phyloP scores from a whole-genome alignment of 2,797 vertebrate species.

The Sebastes jordani region DNA sequence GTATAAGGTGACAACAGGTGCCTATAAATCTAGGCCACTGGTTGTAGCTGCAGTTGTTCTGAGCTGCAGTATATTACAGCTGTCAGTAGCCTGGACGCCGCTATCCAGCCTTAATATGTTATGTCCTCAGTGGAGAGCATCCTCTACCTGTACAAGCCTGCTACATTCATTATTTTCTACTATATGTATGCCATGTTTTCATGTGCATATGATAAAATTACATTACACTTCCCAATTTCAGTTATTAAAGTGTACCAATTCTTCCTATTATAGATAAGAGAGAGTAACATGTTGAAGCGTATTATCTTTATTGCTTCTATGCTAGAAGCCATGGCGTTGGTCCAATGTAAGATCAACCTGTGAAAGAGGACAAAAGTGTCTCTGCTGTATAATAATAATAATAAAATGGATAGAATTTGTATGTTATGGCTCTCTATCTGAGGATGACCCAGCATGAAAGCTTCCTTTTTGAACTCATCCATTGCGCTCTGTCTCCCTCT shows the following conservation, averaged over 20 bases:
- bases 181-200: neutral
- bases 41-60: constrained; percentile 31
- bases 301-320: neutral
- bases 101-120: neutral
- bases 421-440: neutral
- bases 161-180: neutral
- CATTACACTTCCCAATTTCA: neutral
- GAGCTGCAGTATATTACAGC: constrained; percentile 38
- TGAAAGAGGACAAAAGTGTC: neutral
- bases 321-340: neutral
- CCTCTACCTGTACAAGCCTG: neutral
- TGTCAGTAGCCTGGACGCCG: constrained; percentile 16
- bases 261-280: neutral
- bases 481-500: constrained; percentile 61
- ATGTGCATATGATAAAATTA: neutral
- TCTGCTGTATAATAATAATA: neutral
- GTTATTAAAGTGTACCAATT: neutral
- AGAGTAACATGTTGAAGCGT: neutral
- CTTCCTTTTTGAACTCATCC: neutral
- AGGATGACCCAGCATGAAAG: neutral
- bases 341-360: neutral
- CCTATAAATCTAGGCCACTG: constrained; percentile 54
- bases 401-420: neutral
- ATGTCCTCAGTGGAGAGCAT: neutral
- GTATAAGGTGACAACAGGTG: constrained; percentile 45